Evolutionary conservation across 92 coral and sea anemone species (phyloP), one percentile per base, ranked within the genome.

Genomic region (Porites cylindrica): DNA sequence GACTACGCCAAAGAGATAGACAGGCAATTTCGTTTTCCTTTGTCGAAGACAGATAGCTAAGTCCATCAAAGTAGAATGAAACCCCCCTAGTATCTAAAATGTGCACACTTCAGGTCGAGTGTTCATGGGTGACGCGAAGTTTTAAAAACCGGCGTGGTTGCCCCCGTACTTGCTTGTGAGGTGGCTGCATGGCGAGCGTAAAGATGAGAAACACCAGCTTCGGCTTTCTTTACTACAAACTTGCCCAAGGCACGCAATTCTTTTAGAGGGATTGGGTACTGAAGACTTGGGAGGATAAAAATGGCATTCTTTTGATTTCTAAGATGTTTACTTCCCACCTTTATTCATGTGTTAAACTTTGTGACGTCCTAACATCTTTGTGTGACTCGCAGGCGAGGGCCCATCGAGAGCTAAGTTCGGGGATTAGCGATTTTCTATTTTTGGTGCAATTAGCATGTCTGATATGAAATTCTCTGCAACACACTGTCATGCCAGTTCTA

Each of bases 351-450:
- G 61, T 10, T 71, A 20, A 5, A n/a, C 47, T 71, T 38, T n/a
- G 76, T 71, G 76, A 71, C 56, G 76, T 47, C n/a, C 6, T 38
- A 38, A 38, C 47, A 38, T 38, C 47, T 38, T 38, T 38, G 47
- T 38, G 47, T 38, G 47, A 38, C 47, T 38, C 47, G 47, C 6
- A 38, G 47, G 19, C 6, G 66, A 62, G 3, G 66, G 4, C 16
- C 16, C 14, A 12, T 61, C 66, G 66, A 12, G 66, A 61, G 20
- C 21, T 14, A 65, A 65, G 21, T 67, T 18, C 70, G 10, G 10
- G 23, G 9, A n/a, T 24, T 20, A 71, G 58, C 24, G 59, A 51
- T 75, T 70, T 21, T 75, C 78, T 75, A 75, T 75, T 54, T 52
- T 19, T 75, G 20, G 77, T 6, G 7, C 51, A 51, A 50, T 59